A percentile compares a stretch with the other conserved stretches of the same genome.
phyloP scores from a whole-genome alignment of 2,888 invertebrate genomes.

The Neoaliturus tenellus region DNA sequence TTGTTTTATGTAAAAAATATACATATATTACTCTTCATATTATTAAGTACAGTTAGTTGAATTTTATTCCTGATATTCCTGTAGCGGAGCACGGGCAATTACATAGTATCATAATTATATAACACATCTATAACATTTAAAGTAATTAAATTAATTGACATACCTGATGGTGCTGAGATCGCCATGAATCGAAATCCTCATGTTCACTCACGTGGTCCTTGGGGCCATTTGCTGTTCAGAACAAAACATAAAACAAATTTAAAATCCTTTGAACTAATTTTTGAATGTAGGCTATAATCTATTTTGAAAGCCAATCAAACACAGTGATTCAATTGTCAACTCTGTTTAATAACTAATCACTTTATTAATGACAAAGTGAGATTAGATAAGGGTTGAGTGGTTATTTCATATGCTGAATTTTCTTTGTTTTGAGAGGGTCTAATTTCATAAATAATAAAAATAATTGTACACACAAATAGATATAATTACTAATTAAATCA shows the following conservation, averaged over 20 bases:
- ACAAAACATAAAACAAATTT: background rate
- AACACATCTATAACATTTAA: no score
- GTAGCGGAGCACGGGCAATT: no score
- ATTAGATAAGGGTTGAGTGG: background rate
- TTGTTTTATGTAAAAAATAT: no score
- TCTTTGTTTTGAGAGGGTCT: background rate
- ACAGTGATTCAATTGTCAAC: conserved; percentile 10
- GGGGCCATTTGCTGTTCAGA: conserved; percentile 82
- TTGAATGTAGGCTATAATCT: background rate
- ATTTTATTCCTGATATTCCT: no score
- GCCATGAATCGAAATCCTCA: conserved; percentile 88
- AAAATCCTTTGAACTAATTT: background rate
- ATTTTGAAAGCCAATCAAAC: background rate
- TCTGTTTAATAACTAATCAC: background rate
- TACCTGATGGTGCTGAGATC: conserved; percentile 82
- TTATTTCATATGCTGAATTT: background rate
- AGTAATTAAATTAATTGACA: no score
- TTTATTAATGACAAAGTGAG: conserved; percentile 65
- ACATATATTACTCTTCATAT: no score
- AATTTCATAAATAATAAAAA: background rate
- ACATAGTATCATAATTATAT: no score
- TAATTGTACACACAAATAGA: no score
- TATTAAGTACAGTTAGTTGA: no score
- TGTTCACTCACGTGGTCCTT: conserved; percentile 87
- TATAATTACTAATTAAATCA: no score